Evolutionary conservation across 2,888 invertebrate genomes (phyloP).

Genomic region (Microdon myrmicae): DNA sequence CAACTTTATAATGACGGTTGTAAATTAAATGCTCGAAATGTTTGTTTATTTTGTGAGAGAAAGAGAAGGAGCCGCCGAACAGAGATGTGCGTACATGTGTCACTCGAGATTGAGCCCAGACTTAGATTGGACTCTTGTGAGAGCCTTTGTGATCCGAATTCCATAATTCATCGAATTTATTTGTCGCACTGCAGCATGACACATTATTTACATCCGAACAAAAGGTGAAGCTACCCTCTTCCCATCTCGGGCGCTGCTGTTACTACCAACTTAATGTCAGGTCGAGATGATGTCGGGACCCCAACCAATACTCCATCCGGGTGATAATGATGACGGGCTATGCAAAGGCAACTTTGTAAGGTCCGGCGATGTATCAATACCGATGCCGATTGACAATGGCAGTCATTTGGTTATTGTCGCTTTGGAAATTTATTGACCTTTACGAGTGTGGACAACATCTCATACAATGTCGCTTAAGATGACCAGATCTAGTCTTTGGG

Average conservation of each 20-base stretch:
- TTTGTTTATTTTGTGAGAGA: constrained; percentile 40
- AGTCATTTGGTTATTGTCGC: constrained; percentile 33
- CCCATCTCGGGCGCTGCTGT: background rate
- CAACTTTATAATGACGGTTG: constrained; percentile 64
- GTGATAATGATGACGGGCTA: constrained; percentile 15
- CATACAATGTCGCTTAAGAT: constrained; percentile 38
- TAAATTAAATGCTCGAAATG: constrained; percentile 58
- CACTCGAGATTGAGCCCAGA: constrained; percentile 38
- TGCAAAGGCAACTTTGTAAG: constrained; percentile 9
- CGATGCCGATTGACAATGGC: constrained; percentile 23
- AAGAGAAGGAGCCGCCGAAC: background rate
- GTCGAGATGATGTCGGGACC: constrained; percentile 7
- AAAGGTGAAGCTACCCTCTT: constrained; percentile 35
- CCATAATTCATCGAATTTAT: constrained; percentile 52
- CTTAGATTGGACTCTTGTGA: constrained; percentile 1
- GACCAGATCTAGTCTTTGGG: too few species aligned
- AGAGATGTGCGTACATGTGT: constrained; percentile 5
- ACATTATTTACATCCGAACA: constrained; percentile 51
- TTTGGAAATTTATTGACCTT: constrained; percentile 25
- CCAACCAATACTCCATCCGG: too few species aligned
- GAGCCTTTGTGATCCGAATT: constrained; percentile 37
- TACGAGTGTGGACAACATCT: constrained; percentile 20
- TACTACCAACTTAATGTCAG: constrained; percentile 13
- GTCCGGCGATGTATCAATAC: constrained; percentile 36
- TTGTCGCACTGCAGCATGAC: constrained; percentile 48